Evolutionary conservation across 2,888 invertebrate species (phyloP).

Genomic region (Bellardia bayeri): DNA sequence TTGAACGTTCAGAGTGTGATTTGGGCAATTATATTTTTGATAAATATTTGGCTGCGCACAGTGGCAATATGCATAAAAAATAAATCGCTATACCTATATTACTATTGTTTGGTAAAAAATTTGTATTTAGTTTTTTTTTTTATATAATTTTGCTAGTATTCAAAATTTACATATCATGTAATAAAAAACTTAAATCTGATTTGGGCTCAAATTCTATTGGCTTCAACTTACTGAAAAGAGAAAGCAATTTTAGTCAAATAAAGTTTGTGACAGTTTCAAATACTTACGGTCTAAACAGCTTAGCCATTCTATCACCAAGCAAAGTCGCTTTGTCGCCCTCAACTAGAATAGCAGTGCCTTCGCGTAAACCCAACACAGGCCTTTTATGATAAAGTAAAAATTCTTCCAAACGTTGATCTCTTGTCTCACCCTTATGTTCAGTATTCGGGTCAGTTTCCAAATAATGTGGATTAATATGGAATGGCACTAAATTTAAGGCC

Average conservation of each 20-base stretch:
- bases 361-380: conserved; percentile 89
- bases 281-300: conserved; percentile 88
- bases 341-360: conserved; percentile 88
- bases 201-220: conserved; percentile 86
- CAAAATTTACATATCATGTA: conserved; percentile 57
- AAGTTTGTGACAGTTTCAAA: background rate
- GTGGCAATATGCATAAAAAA: conserved; percentile 60
- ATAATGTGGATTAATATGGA: conserved; percentile 95
- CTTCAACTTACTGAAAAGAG: conserved; percentile 84
- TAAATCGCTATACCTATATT: conserved; percentile 19
- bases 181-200: conserved; percentile 87
- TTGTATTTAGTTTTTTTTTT: background rate
- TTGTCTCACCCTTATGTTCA: conserved; percentile 91
- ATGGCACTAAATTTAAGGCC: conserved; percentile 90
- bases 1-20: conserved; percentile 88
- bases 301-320: conserved; percentile 87
- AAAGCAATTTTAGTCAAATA: background rate
- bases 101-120: too few species aligned
- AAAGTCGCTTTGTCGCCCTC: conserved; percentile 86
- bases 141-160: background rate
- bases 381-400: conserved; percentile 87
- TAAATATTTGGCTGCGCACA: conserved; percentile 77
- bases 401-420: conserved; percentile 89
- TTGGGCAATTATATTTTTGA: conserved; percentile 88
- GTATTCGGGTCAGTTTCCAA: conserved; percentile 86